Base-by-base conservation (phyloP, 2,113 vertebrate genomes). In the Cavia porcellus region DNA sequence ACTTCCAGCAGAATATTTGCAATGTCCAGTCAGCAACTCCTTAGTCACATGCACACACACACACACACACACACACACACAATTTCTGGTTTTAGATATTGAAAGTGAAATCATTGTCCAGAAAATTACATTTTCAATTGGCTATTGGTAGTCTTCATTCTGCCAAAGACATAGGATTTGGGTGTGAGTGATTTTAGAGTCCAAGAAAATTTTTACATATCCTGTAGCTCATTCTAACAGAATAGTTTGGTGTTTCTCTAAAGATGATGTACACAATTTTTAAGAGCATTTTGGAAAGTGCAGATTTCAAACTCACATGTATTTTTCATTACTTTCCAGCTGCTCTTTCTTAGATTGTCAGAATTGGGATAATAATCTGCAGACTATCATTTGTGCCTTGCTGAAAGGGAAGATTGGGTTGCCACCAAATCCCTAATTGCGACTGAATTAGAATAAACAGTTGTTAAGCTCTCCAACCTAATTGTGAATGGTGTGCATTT, bases 291-390 rank as follows among this genome's bases (percentile, higher is more conserved):
- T 96, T 94, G 93, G 95, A 89, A 87, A 93, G 85, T 92, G 90
- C 87, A 72, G 90, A 66, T 89, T 88, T 90, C 94, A 93, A 62
- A 77, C 75, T 79, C 95, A 8, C 94, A 72, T 95, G 35, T 93
- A 91, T 97, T 92, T 97, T 98, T 98, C 95, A 97, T 98, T 96
- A 90, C 47, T 38, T 98, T 96, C 95, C 97, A 5, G 92, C 92
- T 97, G 92, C 90, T 98, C 66, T 97, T 97, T 98, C 94, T 77
- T 47, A 96, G 96, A 87, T 50, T 64, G 77, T 96, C 80, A 52
- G 80, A 64, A 92, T 25, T 90, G 57, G 90, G 85, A 75, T 61
- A 83, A 96, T n/a, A 79, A 95, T 47, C 80, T 72, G 55, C 19
- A 35, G 83, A 70, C 52, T 86, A 84, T 86, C 80, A 94, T 87